phyloP scores from a whole-genome alignment of 2,113 vertebrate genomes.

The Lamprologus callipterus region DNA sequence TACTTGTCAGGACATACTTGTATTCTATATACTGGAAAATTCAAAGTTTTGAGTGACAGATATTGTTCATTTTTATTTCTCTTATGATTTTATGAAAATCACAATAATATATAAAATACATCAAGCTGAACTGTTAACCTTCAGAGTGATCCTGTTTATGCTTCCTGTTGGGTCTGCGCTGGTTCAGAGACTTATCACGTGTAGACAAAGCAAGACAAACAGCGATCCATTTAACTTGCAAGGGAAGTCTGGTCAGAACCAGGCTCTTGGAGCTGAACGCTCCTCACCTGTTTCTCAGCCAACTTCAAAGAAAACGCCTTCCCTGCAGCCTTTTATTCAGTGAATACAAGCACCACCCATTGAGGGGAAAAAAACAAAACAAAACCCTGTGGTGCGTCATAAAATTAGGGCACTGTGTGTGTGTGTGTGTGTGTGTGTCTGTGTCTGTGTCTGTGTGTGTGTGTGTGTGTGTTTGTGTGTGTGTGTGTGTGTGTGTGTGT shows the following conservation, averaged over 20 bases:
- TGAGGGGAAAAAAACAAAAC: no score
- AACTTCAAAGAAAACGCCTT: fast-evolving
- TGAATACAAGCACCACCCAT: neutral
- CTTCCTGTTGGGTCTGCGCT: fast-evolving
- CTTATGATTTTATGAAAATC: neutral
- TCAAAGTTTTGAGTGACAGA: neutral
- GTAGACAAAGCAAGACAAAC: neutral
- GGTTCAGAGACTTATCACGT: neutral
- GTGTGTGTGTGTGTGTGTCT: no score
- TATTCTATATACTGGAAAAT: neutral
- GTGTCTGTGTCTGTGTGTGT: no score
- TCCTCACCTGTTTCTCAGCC: fast-evolving
- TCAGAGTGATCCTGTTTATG: neutral
- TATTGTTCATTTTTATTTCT: neutral
- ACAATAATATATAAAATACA: neutral
- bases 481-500: no score
- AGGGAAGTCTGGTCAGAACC: neutral
- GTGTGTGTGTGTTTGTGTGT: no score
- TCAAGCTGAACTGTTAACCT: fast-evolving
- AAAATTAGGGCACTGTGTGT: no score
- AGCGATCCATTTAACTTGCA: neutral
- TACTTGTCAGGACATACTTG: neutral
- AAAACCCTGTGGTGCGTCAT: no score
- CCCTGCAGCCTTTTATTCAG: neutral
- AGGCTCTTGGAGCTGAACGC: fast-evolving